Evolutionary conservation across 2,113 vertebrate genomes (phyloP).

Genomic region (Ahaetulla prasina): DNA sequence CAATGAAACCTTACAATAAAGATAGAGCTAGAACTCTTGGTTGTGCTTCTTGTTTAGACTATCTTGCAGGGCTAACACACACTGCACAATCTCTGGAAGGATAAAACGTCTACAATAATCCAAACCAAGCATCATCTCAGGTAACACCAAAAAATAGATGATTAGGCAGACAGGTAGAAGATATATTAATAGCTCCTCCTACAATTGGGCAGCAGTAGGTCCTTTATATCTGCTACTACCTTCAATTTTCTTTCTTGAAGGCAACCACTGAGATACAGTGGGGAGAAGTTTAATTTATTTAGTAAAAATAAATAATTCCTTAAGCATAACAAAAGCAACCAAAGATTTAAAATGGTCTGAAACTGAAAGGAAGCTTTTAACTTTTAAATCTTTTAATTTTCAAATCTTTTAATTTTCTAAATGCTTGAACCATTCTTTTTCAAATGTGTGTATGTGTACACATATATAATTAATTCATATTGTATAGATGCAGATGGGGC

Average conservation of each 20-base stretch:
- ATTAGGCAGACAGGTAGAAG: not conserved
- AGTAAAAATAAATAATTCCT: constrained; percentile 1
- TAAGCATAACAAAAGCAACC: constrained; percentile 7
- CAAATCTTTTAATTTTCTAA: not conserved
- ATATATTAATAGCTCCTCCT: not conserved
- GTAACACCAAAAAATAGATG: not conserved
- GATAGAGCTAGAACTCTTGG: not conserved
- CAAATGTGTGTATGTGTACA: not conserved
- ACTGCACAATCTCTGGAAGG: not conserved
- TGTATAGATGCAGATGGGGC: not conserved
- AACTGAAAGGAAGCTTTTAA: constrained; percentile 13
- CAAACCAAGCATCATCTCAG: not conserved
- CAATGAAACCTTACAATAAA: not conserved
- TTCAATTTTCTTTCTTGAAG: not conserved
- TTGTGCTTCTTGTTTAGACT: not conserved
- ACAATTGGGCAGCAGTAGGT: not conserved
- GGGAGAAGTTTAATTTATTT: constrained; percentile 1
- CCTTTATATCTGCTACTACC: not conserved
- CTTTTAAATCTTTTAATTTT: not conserved
- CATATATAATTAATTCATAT: not conserved
- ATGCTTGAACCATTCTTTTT: not conserved
- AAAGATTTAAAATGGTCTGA: constrained; percentile 8
- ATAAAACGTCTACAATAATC: not conserved
- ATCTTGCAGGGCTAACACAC: not conserved
- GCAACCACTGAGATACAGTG: not conserved